These are phyloP conservation scores for Lasioglossum morio DNA, from an alignment of 2,888 invertebrate genomes.

Conservation along the genomic window DNA sequence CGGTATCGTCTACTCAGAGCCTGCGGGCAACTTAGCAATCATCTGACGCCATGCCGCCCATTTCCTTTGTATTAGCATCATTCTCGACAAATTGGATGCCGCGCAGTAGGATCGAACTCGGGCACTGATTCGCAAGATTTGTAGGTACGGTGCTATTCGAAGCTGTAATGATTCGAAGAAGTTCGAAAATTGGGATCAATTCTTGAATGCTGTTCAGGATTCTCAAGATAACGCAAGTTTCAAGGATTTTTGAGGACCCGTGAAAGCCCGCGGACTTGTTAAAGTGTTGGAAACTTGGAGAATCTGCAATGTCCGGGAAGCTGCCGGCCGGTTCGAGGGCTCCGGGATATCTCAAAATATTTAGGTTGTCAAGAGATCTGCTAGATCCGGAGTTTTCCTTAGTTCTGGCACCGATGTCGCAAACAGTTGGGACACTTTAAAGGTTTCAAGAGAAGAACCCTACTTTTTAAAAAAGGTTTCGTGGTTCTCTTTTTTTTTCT, in stretches of 20 bases:
- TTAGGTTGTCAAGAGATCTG: conserved; percentile 3
- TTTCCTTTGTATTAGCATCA: conserved; percentile 1
- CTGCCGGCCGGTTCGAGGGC: not conserved
- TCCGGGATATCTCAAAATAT: not conserved
- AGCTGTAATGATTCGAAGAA: not conserved
- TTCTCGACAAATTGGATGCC: conserved; percentile 4
- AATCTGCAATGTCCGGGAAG: not conserved
- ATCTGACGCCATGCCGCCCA: not conserved
- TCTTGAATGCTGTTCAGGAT: not conserved
- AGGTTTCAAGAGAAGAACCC: not conserved
- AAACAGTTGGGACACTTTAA: not conserved
- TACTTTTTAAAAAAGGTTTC: not conserved
- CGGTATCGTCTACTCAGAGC: not conserved
- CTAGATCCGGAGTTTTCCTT: not conserved
- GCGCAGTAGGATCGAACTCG: not conserved
- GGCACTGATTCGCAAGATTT: not conserved
- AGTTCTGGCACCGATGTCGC: not conserved
- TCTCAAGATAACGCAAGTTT: not conserved
- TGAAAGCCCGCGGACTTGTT: not conserved
- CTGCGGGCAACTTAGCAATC: conserved; percentile 9
- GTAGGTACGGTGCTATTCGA: not conserved
- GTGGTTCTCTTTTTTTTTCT: too few relatives aligned
- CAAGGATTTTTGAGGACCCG: not conserved
- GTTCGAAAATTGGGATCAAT: conserved; percentile 1
- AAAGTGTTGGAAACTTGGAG: not conserved